phyloP scores from a whole-genome alignment of 2,113 vertebrate species.

The Scalopus aquaticus region DNA sequence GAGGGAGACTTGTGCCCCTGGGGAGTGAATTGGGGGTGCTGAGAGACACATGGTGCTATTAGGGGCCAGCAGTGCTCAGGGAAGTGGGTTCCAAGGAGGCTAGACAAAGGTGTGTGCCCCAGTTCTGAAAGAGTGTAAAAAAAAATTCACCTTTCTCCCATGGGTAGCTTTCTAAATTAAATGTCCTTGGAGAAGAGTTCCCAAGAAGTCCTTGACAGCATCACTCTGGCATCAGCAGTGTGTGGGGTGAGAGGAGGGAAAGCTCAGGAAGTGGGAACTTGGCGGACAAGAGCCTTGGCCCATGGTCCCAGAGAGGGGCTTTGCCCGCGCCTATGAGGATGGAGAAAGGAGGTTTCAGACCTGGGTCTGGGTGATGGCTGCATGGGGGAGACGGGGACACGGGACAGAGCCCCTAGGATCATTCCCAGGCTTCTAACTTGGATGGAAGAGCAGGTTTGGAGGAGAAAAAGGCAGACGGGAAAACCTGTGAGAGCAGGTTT shows the following conservation, averaged over 20 bases:
- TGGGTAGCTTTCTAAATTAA: neutral
- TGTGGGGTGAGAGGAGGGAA: neutral
- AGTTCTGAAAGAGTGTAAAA: neutral
- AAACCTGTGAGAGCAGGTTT: neutral
- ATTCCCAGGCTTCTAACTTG: neutral
- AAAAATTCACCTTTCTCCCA: neutral
- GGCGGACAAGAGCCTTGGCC: neutral
- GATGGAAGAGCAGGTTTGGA: neutral
- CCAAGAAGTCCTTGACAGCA: neutral
- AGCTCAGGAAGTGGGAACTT: neutral
- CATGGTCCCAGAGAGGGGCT: neutral
- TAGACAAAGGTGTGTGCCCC: neutral
- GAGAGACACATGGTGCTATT: too few relatives aligned
- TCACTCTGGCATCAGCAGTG: neutral
- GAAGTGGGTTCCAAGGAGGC: neutral
- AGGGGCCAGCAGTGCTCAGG: neutral
- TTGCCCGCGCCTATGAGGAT: neutral
- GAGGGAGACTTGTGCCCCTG: neutral
- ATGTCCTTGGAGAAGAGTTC: neutral
- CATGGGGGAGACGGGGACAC: too few relatives aligned
- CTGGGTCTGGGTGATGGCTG: fast-evolving
- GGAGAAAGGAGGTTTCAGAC: neutral
- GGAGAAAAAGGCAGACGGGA: neutral
- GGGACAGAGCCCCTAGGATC: neutral
- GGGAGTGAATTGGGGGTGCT: neutral